Conservation (phyloP, 2,113 vertebrate genomes). For the Anser cygnoides region DNA sequence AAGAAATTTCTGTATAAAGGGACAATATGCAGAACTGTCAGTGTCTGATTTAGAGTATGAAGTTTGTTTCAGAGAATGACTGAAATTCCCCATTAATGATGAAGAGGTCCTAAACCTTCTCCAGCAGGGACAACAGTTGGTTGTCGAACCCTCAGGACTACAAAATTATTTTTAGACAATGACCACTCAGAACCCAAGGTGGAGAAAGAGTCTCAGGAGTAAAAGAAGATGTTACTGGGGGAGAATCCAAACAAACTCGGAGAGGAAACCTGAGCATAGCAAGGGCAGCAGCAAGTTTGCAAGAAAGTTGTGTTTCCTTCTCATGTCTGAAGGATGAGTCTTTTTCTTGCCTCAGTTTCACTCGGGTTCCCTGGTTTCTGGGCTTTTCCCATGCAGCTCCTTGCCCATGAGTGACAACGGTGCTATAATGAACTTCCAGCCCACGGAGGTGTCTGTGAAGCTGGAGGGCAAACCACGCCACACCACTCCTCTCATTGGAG, state of each 20-base stretch:
- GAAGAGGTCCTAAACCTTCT: too few species aligned
- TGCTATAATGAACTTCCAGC: neutral
- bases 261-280: neutral
- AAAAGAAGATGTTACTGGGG: neutral
- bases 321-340: neutral
- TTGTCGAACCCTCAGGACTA: neutral
- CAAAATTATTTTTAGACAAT: neutral
- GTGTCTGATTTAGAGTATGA: neutral
- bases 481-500: neutral
- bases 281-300: neutral
- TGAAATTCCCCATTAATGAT: neutral
- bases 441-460: neutral
- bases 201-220: neutral
- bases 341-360: neutral
- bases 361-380: neutral
- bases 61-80: neutral
- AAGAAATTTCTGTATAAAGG: neutral
- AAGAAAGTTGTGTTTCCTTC: neutral
- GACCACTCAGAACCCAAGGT: neutral
- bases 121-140: neutral
- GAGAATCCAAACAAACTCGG: neutral
- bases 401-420: too few species aligned
- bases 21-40: neutral
- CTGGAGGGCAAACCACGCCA: neutral
- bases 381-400: neutral